These are phyloP conservation scores for Todiramphus chloris DNA, from an alignment of 2,113 vertebrate species.

Conservation along the genomic window DNA sequence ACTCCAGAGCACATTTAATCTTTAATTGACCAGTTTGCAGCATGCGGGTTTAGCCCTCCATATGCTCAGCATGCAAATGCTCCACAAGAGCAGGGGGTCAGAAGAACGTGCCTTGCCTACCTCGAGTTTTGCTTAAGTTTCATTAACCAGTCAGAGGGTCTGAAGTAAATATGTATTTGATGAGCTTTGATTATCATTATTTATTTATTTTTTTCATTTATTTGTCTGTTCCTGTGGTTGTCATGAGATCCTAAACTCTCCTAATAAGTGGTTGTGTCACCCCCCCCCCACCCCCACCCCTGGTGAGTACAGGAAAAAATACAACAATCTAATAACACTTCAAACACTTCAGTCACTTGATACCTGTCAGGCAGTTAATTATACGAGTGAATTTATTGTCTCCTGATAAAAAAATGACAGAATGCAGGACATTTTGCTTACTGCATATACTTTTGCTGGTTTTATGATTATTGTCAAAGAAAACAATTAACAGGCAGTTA, in stretches of 20 bases:
- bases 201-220: neutral
- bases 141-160: neutral
- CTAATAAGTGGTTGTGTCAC: neutral
- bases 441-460: neutral
- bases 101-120: neutral
- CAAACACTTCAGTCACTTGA: neutral
- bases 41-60: neutral
- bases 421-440: neutral
- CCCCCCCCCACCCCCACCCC: neutral
- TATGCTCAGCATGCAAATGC: accelerated
- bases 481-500: constrained; percentile 8
- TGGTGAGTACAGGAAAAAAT: neutral
- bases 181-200: neutral
- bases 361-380: neutral
- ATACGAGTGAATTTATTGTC: neutral
- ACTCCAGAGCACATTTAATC: neutral
- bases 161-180: neutral
- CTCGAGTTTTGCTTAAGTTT: neutral
- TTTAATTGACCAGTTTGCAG: neutral
- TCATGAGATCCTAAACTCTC: neutral
- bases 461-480: constrained; percentile 17
- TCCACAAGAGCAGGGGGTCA: neutral
- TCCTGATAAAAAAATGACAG: neutral
- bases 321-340: neutral
- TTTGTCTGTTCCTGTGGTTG: neutral